A percentile compares a stretch with the other conserved stretches of the same genome.
These are phyloP conservation scores for Gasterosteus aculeatus DNA, from an alignment of 2,113 vertebrate species.

Conservation along the genomic window DNA sequence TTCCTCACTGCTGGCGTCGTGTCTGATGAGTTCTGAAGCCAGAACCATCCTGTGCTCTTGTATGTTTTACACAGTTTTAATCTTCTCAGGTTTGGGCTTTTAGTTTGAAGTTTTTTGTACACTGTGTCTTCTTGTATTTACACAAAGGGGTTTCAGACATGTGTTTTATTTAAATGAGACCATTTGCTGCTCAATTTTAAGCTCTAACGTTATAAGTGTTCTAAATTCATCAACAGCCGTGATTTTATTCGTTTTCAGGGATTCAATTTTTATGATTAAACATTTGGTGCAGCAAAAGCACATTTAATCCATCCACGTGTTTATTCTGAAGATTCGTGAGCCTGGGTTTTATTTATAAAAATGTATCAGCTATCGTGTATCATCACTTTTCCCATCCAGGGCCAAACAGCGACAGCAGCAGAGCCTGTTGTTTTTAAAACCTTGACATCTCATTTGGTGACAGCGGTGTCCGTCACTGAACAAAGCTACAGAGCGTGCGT, in stretches of 20 bases:
- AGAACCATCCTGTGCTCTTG: background rate
- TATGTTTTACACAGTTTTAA: background rate
- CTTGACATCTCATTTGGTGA: background rate
- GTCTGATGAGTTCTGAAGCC: constrained; percentile 1
- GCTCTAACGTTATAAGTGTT: background rate
- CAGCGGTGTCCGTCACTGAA: background rate
- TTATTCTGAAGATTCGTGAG: background rate
- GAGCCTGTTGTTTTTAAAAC: constrained; percentile 23
- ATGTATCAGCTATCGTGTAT: background rate
- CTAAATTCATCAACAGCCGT: background rate
- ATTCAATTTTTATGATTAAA: background rate
- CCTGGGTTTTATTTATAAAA: background rate
- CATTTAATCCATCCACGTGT: background rate
- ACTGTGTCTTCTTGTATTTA: background rate
- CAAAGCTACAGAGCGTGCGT: constrained; percentile 17
- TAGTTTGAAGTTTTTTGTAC: background rate
- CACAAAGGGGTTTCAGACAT: background rate
- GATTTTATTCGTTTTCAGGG: background rate
- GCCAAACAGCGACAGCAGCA: background rate
- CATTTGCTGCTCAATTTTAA: background rate
- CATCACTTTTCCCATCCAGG: background rate
- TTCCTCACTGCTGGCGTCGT: background rate
- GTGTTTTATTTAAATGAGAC: background rate
- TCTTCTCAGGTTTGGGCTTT: background rate
- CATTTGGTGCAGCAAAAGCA: background rate